A percentile compares a stretch with the other conserved stretches of the same genome.
phyloP scores from a whole-genome alignment of 2,797 vertebrate genomes.

The Spinus pinus region DNA sequence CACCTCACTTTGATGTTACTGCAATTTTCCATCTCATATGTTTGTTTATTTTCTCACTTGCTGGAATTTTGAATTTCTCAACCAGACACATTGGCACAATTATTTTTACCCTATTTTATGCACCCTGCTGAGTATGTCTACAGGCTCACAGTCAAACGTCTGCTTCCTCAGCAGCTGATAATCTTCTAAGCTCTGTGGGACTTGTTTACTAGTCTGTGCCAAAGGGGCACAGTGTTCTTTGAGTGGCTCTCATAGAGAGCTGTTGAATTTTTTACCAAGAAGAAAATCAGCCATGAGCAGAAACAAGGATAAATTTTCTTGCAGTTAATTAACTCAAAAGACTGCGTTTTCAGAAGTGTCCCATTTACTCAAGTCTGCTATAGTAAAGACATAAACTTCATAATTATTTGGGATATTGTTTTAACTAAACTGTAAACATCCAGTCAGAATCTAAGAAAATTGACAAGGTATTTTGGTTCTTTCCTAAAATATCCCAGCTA shows the following conservation, averaged over 20 bases:
- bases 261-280: conserved; percentile 23
- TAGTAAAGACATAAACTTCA: not conserved
- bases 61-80: conserved; percentile 56
- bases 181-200: conserved; percentile 18
- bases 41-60: conserved; percentile 33
- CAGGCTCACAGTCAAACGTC: conserved; percentile 60
- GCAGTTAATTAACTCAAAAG: conserved; percentile 1
- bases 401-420: not conserved
- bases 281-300: not conserved
- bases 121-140: conserved; percentile 53
- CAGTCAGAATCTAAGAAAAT: not conserved
- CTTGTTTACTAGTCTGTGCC: conserved; percentile 25
- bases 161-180: conserved; percentile 58
- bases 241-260: not conserved
- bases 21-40: conserved; percentile 12
- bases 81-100: conserved; percentile 53
- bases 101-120: conserved; percentile 58
- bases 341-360: not conserved
- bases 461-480: not conserved
- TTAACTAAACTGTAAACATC: not conserved
- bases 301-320: not conserved
- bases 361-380: not conserved
- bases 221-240: conserved; percentile 20
- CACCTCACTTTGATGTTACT: not conserved
- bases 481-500: not conserved